A percentile compares a stretch with the other conserved stretches of the same genome.
phyloP scores from a whole-genome alignment of 1,140 invertebrate species.

The Ylistrum balloti region DNA sequence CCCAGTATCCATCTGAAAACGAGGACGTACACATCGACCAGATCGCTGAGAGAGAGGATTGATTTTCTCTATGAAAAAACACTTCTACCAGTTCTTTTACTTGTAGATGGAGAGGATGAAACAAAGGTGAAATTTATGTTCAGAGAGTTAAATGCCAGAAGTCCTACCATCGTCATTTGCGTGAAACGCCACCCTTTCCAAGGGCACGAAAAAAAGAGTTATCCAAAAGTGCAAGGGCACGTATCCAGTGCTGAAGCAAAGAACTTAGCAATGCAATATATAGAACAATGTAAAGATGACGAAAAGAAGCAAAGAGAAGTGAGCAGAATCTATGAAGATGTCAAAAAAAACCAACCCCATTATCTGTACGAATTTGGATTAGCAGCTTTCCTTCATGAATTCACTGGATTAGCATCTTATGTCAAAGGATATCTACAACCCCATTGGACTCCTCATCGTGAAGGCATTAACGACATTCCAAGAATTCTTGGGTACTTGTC shows the following conservation, averaged over 20 bases:
- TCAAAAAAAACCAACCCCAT: constrained; percentile 43
- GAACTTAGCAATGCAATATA: constrained; percentile 54
- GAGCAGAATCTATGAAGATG: constrained; percentile 44
- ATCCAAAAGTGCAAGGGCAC: constrained; percentile 50
- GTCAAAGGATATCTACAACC: constrained; percentile 65
- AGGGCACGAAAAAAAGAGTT: neutral
- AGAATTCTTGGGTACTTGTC: constrained; percentile 62
- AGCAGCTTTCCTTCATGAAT: constrained; percentile 62
- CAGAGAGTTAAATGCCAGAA: constrained; percentile 46
- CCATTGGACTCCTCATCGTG: neutral
- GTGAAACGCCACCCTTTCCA: constrained; percentile 61
- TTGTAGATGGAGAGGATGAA: constrained; percentile 71
- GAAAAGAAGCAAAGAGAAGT: constrained; percentile 48
- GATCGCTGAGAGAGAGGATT: constrained; percentile 50
- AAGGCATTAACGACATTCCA: constrained; percentile 51
- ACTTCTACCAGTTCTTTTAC: constrained; percentile 57
- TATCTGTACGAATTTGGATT: constrained; percentile 66
- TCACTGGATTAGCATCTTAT: constrained; percentile 60
- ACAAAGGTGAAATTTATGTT: constrained; percentile 55
- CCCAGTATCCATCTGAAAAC: constrained; percentile 59
- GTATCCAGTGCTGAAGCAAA: constrained; percentile 57
- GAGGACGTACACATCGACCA: neutral
- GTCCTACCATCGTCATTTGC: constrained; percentile 59
- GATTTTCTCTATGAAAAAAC: constrained; percentile 59
- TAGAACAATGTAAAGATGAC: constrained; percentile 54